Base-by-base conservation (phyloP, 2,113 vertebrate genomes). In the Caretta caretta region DNA sequence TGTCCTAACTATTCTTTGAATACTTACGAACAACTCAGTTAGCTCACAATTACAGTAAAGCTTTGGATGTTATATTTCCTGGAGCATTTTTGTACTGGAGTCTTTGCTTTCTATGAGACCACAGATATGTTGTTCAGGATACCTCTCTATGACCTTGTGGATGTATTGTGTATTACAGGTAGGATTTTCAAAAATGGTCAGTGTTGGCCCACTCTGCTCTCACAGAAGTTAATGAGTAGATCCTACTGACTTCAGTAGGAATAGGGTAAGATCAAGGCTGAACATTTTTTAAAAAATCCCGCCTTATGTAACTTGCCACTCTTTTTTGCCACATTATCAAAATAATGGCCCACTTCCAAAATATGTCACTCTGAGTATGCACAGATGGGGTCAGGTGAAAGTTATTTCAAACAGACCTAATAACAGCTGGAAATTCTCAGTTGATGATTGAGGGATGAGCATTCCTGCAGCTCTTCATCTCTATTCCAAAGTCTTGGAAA, bases 391-490 rank as follows among this genome's bases (percentile, higher is more conserved):
- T 93, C 88, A 90, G 94, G 93, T 90, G 89, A 87, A 87, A 96
- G 89, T 96, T 96, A 83, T 94, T 97, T 95, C 90, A 83, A 96
- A 97, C 65, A 95, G 92, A 88, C 81, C 81, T 96, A 0, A 0
- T 88, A 95, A 88, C 96, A 95, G 96, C 95, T 96, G 92, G 93
- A 96, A 96, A 85, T 96, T 38, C 80, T 80, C 84, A 57, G 89
- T 51, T 93, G 89, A 86, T 91, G 65, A 48, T 54, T 96, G 53
- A n/a, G 22, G 80, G 57, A 80, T 19, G 80, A 53, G 29, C 84
- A 90, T 94, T 95, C 85, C 89, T 93, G 87, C 95, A 92, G 93
- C 50, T 96, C 59, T 89, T 87, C 56, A 54, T 92, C 94, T 92
- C 53, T 93, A 31, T 57, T 80, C 84, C 59, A 94, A 93, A 93